Evolutionary conservation across 2,797 vertebrate genomes (phyloP).

Genomic region (Chaetophractus vellerosus): DNA sequence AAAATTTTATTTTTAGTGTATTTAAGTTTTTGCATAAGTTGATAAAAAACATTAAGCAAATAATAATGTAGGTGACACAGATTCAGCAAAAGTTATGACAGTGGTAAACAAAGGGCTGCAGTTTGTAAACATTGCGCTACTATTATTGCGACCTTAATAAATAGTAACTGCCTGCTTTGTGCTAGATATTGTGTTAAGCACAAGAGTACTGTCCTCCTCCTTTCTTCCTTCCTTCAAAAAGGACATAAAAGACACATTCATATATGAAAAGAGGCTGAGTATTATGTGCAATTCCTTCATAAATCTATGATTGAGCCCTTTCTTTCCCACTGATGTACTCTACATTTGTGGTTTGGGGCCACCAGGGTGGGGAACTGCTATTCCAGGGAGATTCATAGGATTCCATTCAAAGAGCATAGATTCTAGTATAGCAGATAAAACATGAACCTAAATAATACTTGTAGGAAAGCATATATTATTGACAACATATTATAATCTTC

Average conservation of each 20-base stretch:
- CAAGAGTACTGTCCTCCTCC: not conserved
- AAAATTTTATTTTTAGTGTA: constrained; percentile 6
- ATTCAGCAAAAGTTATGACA: not conserved
- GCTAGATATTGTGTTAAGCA: not conserved
- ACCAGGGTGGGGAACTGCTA: not conserved
- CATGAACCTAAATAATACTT: not conserved
- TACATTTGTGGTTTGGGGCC: not conserved
- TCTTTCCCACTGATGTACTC: not conserved
- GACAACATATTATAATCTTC: not conserved
- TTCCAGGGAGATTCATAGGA: not conserved
- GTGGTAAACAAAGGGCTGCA: not conserved
- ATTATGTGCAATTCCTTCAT: not conserved
- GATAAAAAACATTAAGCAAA: not conserved
- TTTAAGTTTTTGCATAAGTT: not conserved
- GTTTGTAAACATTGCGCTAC: not conserved
- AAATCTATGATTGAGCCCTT: not conserved
- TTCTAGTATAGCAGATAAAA: not conserved
- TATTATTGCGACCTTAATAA: not conserved
- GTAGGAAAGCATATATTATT: not conserved
- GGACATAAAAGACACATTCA: not conserved
- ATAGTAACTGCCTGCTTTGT: not conserved
- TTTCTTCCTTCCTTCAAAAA: not conserved
- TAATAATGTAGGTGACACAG: not conserved
- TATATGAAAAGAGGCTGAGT: not conserved
- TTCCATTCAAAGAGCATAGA: not conserved